Evolutionary conservation across 1,140 invertebrate genomes (phyloP).

Genomic region (Euura saliciscinereae): DNA sequence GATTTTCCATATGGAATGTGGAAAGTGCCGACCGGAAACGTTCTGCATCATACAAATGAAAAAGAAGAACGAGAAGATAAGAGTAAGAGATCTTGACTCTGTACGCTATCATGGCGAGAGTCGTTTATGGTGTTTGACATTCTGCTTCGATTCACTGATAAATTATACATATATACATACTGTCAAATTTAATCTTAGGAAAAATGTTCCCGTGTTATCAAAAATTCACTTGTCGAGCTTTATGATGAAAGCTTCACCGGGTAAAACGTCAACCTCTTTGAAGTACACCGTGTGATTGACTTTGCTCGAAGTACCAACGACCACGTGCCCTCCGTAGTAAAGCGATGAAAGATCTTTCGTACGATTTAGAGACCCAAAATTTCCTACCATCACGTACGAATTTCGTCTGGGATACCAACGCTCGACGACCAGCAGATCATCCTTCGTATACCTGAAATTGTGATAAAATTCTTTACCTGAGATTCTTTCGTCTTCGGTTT

Average conservation of each 20-base stretch:
- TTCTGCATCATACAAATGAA: not conserved
- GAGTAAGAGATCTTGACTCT: not conserved
- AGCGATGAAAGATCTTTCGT: constrained; percentile 73
- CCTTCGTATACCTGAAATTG: constrained; percentile 58
- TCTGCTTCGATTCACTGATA: not conserved
- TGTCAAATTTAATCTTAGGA: not conserved
- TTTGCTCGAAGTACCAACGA: constrained; percentile 66
- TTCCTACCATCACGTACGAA: constrained; percentile 74
- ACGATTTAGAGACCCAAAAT: constrained; percentile 66
- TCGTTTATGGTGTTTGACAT: not conserved
- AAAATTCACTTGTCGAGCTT: constrained; percentile 70
- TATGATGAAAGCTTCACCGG: constrained; percentile 69
- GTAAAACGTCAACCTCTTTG: constrained; percentile 65
- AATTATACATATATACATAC: not conserved
- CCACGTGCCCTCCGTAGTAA: constrained; percentile 76
- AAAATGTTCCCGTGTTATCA: not conserved
- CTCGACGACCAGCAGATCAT: constrained; percentile 73
- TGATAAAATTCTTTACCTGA: not conserved
- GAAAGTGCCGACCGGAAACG: not conserved
- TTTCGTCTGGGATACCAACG: constrained; percentile 78
- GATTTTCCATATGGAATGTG: not conserved
- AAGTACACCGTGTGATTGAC: constrained; percentile 70
- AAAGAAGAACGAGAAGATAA: not conserved
- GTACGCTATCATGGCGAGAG: not conserved
- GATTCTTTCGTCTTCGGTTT: not conserved